Evolutionary conservation across 2,888 invertebrate genomes (phyloP), one percentile per base, ranked within the genome.

Genomic region (Melanostoma mellinum): DNA sequence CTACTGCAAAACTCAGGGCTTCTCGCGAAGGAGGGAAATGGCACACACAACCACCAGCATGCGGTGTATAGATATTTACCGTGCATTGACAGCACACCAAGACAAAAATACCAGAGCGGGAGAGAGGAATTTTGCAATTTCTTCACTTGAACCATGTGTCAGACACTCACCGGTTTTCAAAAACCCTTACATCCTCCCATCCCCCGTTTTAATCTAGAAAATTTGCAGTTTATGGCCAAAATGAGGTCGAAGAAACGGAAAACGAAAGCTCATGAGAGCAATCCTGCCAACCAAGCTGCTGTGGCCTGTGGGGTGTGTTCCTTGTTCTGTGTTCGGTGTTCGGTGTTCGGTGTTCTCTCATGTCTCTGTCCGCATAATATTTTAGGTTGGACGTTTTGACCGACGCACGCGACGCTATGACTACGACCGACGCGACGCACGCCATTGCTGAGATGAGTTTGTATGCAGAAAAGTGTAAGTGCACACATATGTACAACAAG

Each of bases 231-330:
- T 73, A 82, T 68, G 50, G 58, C 74, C 71, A 76, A 88, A 90
- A 89, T 87, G 90, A 90, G 90, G 90, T 90, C 90, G 90, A 88
- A 89, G 88, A 89, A 89, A 90, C 88, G 89, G 90, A 90, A 90
- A 90, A 90, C 88, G 90, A 90, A 90, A 90, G 90, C 90, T 75
- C 60, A 55, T 30, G 65, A 74, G 84, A 52, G 58, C 74, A 79
- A 67, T 60, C 60, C 84, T 67, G 53, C 36, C 50, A 61, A 52
- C 46, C 42, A 35, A 36, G 38, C 3, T 30, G 20, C 30, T 63
- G 30, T 36, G 32, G 36, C 48, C 20, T 50, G 58, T 50, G 42
- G 55, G 72, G 81, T 68, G 78, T 61, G 53, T 65, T 61, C 20
- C 30, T 35, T 48, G 10, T 67, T 20, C 30, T 63, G 30, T 36